phyloP scores from a whole-genome alignment of 2,888 invertebrate species.

The Scaeva pyrastri region DNA sequence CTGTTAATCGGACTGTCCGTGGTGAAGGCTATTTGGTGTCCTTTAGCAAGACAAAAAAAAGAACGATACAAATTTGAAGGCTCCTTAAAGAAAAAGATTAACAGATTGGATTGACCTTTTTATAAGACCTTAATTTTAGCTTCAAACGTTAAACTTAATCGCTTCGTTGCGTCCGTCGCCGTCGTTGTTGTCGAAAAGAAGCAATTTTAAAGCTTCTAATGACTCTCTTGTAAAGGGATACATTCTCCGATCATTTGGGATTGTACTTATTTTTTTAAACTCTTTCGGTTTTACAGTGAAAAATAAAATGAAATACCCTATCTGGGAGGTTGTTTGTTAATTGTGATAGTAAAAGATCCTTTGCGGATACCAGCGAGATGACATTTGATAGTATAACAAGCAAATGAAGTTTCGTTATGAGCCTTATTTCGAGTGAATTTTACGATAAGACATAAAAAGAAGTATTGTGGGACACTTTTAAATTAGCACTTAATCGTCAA shows the following conservation, averaged over 20 bases:
- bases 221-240: conserved; percentile 7
- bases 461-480: conserved; percentile 43
- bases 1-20: conserved; percentile 45
- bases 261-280: conserved; percentile 38
- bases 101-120: conserved; percentile 53
- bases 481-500: conserved; percentile 58
- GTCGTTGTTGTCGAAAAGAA: too few relatives aligned
- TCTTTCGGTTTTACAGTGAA: conserved; percentile 23
- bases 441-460: conserved; percentile 55
- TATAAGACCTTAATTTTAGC: conserved; percentile 19
- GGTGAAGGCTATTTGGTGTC: conserved; percentile 20
- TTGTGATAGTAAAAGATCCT: conserved; percentile 50
- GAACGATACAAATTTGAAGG: conserved; percentile 4
- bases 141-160: not conserved
- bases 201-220: conserved; percentile 56
- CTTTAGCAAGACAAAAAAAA: conserved; percentile 15
- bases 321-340: conserved; percentile 61
- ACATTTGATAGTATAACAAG: conserved; percentile 22
- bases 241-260: conserved; percentile 37
- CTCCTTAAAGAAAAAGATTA: conserved; percentile 33
- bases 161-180: too few relatives aligned
- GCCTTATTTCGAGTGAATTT: conserved; percentile 37
- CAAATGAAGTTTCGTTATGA: conserved; percentile 22
- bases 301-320: conserved; percentile 46
- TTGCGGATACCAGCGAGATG: not conserved